Base-by-base conservation (phyloP, 2,113 vertebrate species). In the Nesogale talazaci region DNA sequence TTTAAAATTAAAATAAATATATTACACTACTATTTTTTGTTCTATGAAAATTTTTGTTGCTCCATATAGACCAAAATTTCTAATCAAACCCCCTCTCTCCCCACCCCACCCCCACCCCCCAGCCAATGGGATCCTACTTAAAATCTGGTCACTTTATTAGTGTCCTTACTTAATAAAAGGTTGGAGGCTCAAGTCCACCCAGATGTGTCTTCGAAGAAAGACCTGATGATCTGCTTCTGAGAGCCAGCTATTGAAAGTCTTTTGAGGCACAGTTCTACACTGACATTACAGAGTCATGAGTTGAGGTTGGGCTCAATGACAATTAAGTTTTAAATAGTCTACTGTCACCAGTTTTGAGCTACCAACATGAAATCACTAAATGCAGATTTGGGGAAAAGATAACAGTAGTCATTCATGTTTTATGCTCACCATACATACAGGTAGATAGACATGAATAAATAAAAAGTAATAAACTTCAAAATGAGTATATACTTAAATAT, bases 311-410 rank as follows among this genome's bases (percentile, higher is more conserved):
- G 16, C 29, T 67, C 65, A 67, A 12, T 29, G 65, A 31, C 65
- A 11, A 67, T 27, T 31, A 27, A 27, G 65, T 31, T 67, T 67
- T 29, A 31, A 67, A 11, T 29, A 29, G 10, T 9, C 34, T 88
- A 0, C 78, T 78, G 79, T 77, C 36, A 25, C 75, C 8, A 76
- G 11, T 89, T 93, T 91, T 52, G 92, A 6, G 52, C 25, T 63
- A 72, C 31, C 31, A 57, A 14, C n/a, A 59, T 88, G 42, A 46
- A 46, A 10, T 46, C 42, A 56, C 92, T 93, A 57, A 85, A 81
- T 8, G 9, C 67, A 80, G 72, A 92, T 76, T 42, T 81, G 83
- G 67, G 61, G 83, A 91, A 94, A 67, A 70, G 74, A 74, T 34
- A 25, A 42, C 31, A 85, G 52, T 77, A 52, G 85, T 83, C 17